Conservation (phyloP, 1,140 invertebrate species). For the Hycleus cichorii region DNA sequence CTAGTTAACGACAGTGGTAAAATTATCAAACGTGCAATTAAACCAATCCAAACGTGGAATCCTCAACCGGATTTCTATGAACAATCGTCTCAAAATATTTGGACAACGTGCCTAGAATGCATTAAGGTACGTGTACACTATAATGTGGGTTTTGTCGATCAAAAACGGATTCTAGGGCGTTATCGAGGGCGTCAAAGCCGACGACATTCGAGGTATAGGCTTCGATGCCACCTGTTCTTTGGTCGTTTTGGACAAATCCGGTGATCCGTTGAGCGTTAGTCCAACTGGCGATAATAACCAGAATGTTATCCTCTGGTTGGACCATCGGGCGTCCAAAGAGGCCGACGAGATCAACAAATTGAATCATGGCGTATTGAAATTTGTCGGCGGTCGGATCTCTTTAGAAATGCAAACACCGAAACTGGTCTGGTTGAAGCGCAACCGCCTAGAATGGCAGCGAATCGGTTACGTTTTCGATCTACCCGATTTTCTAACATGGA, state of each 20-base stretch:
- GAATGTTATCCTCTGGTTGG: slow-evolving; percentile 96
- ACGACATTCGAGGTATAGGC: slow-evolving; percentile 72
- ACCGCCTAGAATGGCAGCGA: slow-evolving; percentile 57
- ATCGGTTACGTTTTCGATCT: slow-evolving; percentile 81
- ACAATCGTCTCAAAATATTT: slow-evolving; percentile 90
- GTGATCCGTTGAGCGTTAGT: slow-evolving; percentile 67
- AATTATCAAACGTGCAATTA: slow-evolving; percentile 54
- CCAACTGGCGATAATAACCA: slow-evolving; percentile 61
- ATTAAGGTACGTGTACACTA: slow-evolving; percentile 29
- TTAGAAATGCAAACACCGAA: slow-evolving; percentile 95
- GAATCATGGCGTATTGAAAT: slow-evolving; percentile 68
- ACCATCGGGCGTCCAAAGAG: slow-evolving; percentile 81
- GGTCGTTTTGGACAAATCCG: slow-evolving; percentile 67
- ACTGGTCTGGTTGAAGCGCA: slow-evolving; percentile 87
- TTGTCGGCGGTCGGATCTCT: slow-evolving; percentile 86
- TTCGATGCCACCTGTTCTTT: slow-evolving; percentile 96
- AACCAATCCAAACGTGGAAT: slow-evolving; percentile 70
- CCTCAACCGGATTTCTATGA: slow-evolving; percentile 73
- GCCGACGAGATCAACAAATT: slow-evolving; percentile 74
- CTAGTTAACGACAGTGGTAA: slow-evolving; percentile 62
- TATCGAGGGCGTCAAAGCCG: slow-evolving; percentile 45
- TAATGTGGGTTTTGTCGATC: too few species aligned
- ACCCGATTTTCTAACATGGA: slow-evolving; percentile 92
- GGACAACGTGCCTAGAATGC: slow-evolving; percentile 56
- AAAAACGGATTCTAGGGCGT: slow-evolving; percentile 48